Evolutionary conservation across 2,797 vertebrate genomes (phyloP).

Genomic region (Muscicapa striata): DNA sequence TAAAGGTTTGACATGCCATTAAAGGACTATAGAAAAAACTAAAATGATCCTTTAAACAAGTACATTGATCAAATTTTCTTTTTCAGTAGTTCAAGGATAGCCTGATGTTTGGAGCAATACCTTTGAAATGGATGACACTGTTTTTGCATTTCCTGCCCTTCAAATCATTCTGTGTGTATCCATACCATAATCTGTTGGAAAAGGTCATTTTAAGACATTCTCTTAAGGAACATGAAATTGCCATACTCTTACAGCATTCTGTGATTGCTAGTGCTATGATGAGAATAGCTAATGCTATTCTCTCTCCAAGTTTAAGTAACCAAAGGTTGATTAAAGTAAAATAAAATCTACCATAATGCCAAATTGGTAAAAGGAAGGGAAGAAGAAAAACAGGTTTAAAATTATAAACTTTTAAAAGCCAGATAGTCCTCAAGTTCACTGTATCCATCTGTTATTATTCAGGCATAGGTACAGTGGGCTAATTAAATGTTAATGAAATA

Average conservation of each 20-base stretch:
- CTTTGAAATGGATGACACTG: background rate
- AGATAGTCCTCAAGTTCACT: constrained; percentile 24
- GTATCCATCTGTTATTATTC: constrained; percentile 66
- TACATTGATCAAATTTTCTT: background rate
- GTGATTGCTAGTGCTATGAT: background rate
- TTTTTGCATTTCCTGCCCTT: background rate
- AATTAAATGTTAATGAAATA: constrained; percentile 77
- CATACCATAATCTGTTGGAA: background rate
- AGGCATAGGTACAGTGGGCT: constrained; percentile 63
- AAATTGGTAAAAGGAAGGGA: background rate
- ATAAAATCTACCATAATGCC: background rate
- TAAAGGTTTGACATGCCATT: background rate
- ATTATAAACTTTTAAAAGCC: background rate
- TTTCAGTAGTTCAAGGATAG: background rate
- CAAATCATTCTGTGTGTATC: background rate
- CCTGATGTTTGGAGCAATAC: background rate
- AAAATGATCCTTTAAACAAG: background rate
- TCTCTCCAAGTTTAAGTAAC: background rate
- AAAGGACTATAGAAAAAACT: background rate
- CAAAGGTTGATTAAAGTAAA: background rate
- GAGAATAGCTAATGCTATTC: background rate
- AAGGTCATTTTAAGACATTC: background rate
- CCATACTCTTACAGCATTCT: background rate
- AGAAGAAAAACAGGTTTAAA: constrained; percentile 3
- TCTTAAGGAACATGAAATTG: background rate